phyloP scores from a whole-genome alignment of 2,113 vertebrate genomes.

The Amphiprion percula region DNA sequence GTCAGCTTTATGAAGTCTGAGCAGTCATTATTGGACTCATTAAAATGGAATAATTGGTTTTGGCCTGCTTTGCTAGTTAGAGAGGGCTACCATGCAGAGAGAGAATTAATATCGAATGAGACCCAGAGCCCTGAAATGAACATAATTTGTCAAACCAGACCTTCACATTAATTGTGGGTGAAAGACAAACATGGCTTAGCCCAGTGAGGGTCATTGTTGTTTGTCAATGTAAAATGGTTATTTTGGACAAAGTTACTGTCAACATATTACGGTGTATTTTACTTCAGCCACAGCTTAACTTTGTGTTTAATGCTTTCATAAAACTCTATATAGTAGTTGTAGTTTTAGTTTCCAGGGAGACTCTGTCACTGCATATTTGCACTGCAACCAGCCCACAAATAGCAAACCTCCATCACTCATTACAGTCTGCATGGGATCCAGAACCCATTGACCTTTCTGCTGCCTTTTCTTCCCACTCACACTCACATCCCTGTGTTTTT shows the following conservation, averaged over 20 bases:
- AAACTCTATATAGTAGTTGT: neutral
- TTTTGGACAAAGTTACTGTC: neutral
- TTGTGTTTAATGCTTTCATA: constrained; percentile 3
- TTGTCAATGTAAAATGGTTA: neutral
- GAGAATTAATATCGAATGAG: constrained; percentile 38
- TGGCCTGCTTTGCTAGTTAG: constrained; percentile 53
- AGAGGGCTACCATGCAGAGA: constrained; percentile 47
- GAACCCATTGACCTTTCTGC: constrained; percentile 50
- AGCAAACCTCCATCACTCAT: constrained; percentile 37
- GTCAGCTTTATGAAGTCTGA: constrained; percentile 63
- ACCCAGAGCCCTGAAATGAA: constrained; percentile 26
- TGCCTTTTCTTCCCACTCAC: constrained; percentile 18
- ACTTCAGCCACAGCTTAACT: neutral
- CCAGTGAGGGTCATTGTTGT: constrained; percentile 23
- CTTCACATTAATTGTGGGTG: constrained; percentile 32
- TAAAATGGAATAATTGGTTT: constrained; percentile 70
- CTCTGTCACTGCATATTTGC: neutral
- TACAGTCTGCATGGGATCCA: constrained; percentile 42
- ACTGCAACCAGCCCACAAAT: constrained; percentile 11
- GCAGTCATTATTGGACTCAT: constrained; percentile 73
- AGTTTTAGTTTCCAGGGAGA: constrained; percentile 30
- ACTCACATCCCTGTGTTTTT: neutral
- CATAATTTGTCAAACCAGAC: constrained; percentile 61
- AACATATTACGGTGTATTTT: neutral
- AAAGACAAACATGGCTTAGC: constrained; percentile 21